Percentiles rank a stretch among this genome's conserved stretches.
Conservation (phyloP, 2,888 invertebrate species). For the Augochlorella aurata region DNA sequence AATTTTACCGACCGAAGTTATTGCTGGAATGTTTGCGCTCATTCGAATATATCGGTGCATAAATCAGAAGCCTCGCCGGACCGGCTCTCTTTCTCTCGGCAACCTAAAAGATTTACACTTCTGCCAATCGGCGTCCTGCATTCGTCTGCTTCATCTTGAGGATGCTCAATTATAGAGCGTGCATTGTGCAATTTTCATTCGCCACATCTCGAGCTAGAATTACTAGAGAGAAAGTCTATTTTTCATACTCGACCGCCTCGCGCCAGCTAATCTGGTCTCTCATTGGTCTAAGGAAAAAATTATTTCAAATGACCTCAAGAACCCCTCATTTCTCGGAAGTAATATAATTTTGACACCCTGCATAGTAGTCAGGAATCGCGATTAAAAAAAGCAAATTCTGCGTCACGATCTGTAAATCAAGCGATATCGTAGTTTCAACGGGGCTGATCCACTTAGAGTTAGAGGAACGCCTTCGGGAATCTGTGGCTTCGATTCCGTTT, state of each 20-base stretch:
- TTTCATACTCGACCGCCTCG: too few relatives aligned
- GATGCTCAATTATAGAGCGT: not conserved
- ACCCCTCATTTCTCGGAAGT: too few relatives aligned
- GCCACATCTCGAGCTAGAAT: not conserved
- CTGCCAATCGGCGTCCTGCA: slow-evolving; percentile 4
- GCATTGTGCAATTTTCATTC: not conserved
- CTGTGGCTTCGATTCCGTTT: slow-evolving; percentile 17
- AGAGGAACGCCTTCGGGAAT: slow-evolving; percentile 10
- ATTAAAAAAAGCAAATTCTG: slow-evolving; percentile 1
- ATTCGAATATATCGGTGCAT: slow-evolving; percentile 73
- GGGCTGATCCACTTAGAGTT: slow-evolving; percentile 32
- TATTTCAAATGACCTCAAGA: too few relatives aligned
- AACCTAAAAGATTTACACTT: slow-evolving; percentile 23
- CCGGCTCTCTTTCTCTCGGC: slow-evolving; percentile 48
- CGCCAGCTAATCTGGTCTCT: too few relatives aligned
- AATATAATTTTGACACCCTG: too few relatives aligned
- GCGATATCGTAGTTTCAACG: slow-evolving; percentile 15
- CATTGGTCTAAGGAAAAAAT: too few relatives aligned
- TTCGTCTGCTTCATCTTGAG: not conserved
- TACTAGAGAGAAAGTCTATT: too few relatives aligned
- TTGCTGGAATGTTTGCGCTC: slow-evolving; percentile 74
- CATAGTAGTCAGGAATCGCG: not conserved
- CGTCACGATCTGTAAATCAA: slow-evolving; percentile 39
- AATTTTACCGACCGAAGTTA: slow-evolving; percentile 74
- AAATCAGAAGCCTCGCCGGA: slow-evolving; percentile 63